phyloP scores from a whole-genome alignment of 1,140 invertebrate genomes.

The Diabrotica undecimpunctata region DNA sequence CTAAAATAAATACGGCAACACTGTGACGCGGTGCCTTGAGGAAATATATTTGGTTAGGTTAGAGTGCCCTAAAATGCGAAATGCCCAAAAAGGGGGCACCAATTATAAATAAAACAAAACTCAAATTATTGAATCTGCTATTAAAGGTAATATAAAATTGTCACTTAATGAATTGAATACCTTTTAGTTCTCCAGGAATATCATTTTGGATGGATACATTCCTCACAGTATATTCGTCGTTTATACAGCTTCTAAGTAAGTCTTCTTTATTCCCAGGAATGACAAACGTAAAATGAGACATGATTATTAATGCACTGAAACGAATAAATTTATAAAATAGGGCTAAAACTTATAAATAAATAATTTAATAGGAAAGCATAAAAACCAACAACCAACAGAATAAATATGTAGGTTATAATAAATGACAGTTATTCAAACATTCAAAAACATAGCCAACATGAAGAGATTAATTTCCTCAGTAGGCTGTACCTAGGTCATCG shows the following conservation, averaged over 20 bases:
- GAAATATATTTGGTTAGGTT: no score
- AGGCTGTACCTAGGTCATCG: no score
- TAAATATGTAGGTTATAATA: no score
- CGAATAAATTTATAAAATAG: background rate
- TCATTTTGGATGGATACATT: constrained; percentile 29
- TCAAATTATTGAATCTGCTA: background rate
- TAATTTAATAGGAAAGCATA: background rate
- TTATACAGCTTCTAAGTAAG: constrained; percentile 23
- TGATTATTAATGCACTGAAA: background rate
- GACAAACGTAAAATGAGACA: constrained; percentile 34
- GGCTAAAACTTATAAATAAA: background rate
- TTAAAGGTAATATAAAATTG: background rate
- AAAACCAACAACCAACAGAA: background rate
- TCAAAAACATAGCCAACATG: background rate
- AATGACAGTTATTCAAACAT: constrained; percentile 2
- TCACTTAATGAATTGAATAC: constrained; percentile 9
- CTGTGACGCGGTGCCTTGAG: no score
- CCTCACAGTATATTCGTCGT: constrained; percentile 29
- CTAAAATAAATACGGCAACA: no score
- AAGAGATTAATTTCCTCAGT: background rate
- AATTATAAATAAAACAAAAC: constrained; percentile 5
- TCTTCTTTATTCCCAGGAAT: constrained; percentile 33
- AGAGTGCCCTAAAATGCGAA: no score
- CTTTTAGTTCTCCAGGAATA: constrained; percentile 25
- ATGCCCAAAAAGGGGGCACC: no score